Base-by-base conservation (phyloP, 2,113 vertebrate species). In the Tinamus guttatus region DNA sequence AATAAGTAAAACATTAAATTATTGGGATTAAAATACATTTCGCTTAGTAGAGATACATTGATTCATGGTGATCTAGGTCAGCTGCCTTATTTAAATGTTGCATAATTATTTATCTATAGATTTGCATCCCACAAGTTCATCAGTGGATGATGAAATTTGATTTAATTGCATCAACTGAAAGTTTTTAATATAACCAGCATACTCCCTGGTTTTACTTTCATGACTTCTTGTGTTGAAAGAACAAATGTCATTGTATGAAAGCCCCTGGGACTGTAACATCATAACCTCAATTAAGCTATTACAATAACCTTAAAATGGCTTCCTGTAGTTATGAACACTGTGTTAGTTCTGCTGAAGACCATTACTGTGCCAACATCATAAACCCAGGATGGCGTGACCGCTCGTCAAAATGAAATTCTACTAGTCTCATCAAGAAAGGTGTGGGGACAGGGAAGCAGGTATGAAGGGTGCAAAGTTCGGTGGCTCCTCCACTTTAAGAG, bases 81-180 rank as follows among this genome's bases (percentile, higher is more conserved):
- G 47, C 45, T 91, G 52, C 51, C 6, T 86, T 83, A 56, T n/a
- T 85, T 45, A 67, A 22, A 52, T 34, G 38, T 94, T 92, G 84
- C 89, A 54, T 85, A 65, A 93, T 84, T 76, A 76, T 51, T 89
- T 87, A 89, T 60, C 65, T 95, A 45, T 45, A 79, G 88, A 70
- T 71, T 88, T 71, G 49, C 34, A 85, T 94, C 88, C 93, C n/a
- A 7, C 54, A 81, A 58, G 65, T 81, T 68, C 62, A 78, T 78
- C 67, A 67, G 0, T 94, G 80, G 88, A 74, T 96, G 94, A 96
- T 87, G 59, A 90, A 96, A 95, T 71, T 54, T 34, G 86, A 69
- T 86, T 95, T 43, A 41, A 69, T 88, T 97, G 92, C 92, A 83
- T 92, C 84, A 94, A 38, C 92, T 94, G 85, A 93, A 85, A 81